Evolutionary conservation across 2,113 vertebrate species (phyloP).

Genomic region (Mesocricetus auratus): DNA sequence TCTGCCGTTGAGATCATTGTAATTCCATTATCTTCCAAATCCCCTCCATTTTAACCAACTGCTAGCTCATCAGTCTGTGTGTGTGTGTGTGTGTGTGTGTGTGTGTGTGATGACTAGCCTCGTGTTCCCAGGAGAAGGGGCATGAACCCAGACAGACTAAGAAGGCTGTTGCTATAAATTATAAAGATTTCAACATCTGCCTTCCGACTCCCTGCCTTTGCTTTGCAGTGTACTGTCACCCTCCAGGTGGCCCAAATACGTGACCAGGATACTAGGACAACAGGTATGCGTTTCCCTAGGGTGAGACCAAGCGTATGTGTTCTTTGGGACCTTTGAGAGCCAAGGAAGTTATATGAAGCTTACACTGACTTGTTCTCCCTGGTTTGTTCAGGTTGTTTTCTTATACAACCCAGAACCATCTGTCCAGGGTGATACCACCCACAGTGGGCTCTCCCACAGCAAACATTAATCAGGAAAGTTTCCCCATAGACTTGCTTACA

Average conservation of each 20-base stretch:
- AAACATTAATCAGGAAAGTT: neutral
- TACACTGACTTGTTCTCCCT: neutral
- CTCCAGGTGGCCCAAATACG: conserved; percentile 54
- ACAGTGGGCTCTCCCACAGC: neutral
- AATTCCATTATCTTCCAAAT: neutral
- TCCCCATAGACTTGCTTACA: neutral
- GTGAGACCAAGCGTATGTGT: neutral
- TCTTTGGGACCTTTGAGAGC: neutral
- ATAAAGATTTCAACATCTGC: neutral
- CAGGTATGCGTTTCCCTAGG: conserved; percentile 56
- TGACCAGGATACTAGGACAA: neutral
- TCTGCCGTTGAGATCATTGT: neutral
- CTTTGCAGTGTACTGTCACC: conserved; percentile 72
- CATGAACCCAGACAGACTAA: neutral
- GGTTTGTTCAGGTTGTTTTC: neutral
- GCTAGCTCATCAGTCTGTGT: neutral
- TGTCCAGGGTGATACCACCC: neutral
- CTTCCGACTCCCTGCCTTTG: conserved; percentile 17
- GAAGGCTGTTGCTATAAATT: neutral
- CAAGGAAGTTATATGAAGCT: neutral
- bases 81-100: no score
- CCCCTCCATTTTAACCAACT: neutral
- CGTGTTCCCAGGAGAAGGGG: neutral
- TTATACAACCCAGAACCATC: neutral
- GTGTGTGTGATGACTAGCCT: neutral